These are phyloP conservation scores for Agelastica alni DNA, from an alignment of 2,888 invertebrate species.

Conservation along the genomic window DNA sequence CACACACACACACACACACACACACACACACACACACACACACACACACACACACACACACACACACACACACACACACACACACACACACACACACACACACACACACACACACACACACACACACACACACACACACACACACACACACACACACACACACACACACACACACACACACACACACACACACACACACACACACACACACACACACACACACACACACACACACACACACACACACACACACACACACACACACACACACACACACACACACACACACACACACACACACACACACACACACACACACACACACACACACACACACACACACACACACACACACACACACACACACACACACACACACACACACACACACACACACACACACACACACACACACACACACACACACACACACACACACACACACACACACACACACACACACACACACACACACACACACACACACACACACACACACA, in stretches of 20 bases:
- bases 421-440: neutral
- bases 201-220: neutral
- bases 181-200: neutral
- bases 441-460: neutral
- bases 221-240: neutral
- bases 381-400: neutral
- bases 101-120: neutral
- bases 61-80: neutral
- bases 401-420: neutral
- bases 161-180: neutral
- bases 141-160: neutral
- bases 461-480: neutral
- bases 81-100: neutral
- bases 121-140: neutral
- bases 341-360: neutral
- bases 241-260: neutral
- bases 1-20: neutral
- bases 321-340: neutral
- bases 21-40: neutral
- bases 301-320: neutral
- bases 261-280: neutral
- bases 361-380: neutral
- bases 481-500: neutral
- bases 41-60: neutral
- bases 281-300: neutral